These are phyloP conservation scores for Zapus hudsonius DNA, from an alignment of 2,113 vertebrate genomes.

Conservation along the genomic window DNA sequence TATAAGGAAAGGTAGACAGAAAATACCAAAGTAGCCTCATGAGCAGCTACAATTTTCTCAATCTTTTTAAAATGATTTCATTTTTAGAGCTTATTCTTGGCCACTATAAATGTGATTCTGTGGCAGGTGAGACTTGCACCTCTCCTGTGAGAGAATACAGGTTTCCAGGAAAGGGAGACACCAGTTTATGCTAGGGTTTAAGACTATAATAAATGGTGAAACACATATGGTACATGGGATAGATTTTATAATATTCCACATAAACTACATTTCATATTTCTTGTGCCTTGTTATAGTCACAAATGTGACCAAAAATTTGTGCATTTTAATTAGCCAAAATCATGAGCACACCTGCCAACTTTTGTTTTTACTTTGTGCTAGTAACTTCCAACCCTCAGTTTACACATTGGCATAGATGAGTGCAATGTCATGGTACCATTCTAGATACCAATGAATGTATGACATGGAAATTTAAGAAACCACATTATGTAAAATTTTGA, in stretches of 20 bases:
- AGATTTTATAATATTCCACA: neutral
- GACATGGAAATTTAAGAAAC: neutral
- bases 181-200: neutral
- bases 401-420: neutral
- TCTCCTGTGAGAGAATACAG: neutral
- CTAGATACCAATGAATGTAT: neutral
- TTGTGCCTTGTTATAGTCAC: neutral
- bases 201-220: neutral
- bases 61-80: neutral
- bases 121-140: neutral
- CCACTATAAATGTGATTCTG: neutral
- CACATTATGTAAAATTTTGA: neutral
- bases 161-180: neutral
- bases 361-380: neutral
- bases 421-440: neutral
- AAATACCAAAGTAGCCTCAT: neutral
- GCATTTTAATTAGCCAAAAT: neutral
- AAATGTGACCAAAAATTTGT: neutral
- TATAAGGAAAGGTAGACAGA: neutral
- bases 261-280: neutral
- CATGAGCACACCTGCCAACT: neutral
- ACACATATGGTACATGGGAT: neutral
- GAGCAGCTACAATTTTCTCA: neutral
- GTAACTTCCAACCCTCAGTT: neutral
- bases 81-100: neutral